phyloP scores from a whole-genome alignment of 2,888 invertebrate species.

The Perizoma flavofasciatum region DNA sequence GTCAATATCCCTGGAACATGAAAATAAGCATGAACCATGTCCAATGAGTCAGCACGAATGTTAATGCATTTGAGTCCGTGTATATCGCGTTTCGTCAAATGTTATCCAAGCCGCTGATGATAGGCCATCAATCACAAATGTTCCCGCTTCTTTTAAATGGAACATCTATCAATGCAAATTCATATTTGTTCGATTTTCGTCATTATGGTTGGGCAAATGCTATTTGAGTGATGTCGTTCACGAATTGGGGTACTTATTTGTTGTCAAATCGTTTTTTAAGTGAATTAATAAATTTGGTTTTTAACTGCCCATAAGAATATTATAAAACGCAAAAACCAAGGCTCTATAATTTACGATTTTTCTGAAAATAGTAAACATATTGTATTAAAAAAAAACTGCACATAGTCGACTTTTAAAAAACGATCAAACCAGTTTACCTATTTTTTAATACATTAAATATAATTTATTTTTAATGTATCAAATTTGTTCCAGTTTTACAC shows the following conservation, averaged over 20 bases:
- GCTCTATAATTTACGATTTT: no score
- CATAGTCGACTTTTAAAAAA: no score
- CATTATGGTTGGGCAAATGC: constrained; percentile 36
- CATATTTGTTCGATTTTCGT: constrained; percentile 51
- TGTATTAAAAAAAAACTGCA: no score
- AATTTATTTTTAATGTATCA: no score
- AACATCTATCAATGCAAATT: constrained; percentile 70
- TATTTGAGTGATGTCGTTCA: constrained; percentile 39
- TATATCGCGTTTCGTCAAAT: constrained; percentile 77
- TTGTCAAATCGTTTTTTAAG: constrained; percentile 3
- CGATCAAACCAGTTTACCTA: no score
- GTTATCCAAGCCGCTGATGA: constrained; percentile 60
- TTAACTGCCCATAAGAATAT: no score
- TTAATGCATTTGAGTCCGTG: constrained; percentile 71
- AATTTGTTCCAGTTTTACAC: no score
- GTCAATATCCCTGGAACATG: constrained; percentile 33
- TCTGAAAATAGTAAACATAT: no score
- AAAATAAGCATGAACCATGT: constrained; percentile 47
- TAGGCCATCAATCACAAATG: constrained; percentile 71
- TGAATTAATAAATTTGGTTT: not conserved
- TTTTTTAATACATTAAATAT: no score
- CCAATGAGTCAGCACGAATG: constrained; percentile 71
- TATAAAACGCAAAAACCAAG: not conserved
- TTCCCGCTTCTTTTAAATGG: constrained; percentile 64
- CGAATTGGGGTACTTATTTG: constrained; percentile 27